Conservation (phyloP, 2,888 invertebrate species). For the Lepetodrilus schrolli region DNA sequence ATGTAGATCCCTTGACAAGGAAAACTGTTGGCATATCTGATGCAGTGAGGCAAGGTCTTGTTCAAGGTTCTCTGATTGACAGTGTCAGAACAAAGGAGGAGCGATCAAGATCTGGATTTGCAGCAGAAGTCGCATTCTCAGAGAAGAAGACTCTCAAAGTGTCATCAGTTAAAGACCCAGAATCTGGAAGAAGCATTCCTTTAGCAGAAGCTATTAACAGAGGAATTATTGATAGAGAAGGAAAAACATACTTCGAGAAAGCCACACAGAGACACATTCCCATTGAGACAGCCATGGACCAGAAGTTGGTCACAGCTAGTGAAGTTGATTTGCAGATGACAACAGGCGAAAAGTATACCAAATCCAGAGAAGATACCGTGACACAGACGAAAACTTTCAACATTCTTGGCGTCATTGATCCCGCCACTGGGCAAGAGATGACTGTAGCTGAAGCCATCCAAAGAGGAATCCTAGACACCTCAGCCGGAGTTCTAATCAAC, state of each 20-base stretch:
- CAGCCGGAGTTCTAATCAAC: conserved; percentile 55
- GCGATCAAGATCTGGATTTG: conserved; percentile 55
- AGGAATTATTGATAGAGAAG: conserved; percentile 79
- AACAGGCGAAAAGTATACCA: conserved; percentile 46
- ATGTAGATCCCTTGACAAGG: conserved; percentile 89
- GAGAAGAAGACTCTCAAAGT: conserved; percentile 66
- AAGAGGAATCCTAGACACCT: conserved; percentile 86
- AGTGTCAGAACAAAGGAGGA: conserved; percentile 61
- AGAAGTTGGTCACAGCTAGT: conserved; percentile 35
- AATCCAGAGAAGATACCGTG: conserved; percentile 47
- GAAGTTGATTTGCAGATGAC: conserved; percentile 40
- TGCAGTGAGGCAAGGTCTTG: conserved; percentile 85
- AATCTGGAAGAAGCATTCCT: conserved; percentile 88
- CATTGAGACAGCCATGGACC: conserved; percentile 54
- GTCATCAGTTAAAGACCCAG: conserved; percentile 78
- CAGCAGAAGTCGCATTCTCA: conserved; percentile 63
- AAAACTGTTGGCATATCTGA: conserved; percentile 86
- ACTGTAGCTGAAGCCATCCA: conserved; percentile 75
- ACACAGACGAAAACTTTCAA: conserved; percentile 58
- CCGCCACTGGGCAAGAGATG: conserved; percentile 84
- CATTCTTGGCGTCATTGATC: conserved; percentile 81
- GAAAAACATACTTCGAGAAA: conserved; percentile 46
- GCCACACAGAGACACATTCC: conserved; percentile 58
- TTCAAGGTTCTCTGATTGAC: conserved; percentile 62
- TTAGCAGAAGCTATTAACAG: conserved; percentile 80